A percentile compares a stretch with the other conserved stretches of the same genome.
Evolutionary conservation across 2,888 invertebrate species (phyloP).

Genomic region (Sicus ferrugineus): DNA sequence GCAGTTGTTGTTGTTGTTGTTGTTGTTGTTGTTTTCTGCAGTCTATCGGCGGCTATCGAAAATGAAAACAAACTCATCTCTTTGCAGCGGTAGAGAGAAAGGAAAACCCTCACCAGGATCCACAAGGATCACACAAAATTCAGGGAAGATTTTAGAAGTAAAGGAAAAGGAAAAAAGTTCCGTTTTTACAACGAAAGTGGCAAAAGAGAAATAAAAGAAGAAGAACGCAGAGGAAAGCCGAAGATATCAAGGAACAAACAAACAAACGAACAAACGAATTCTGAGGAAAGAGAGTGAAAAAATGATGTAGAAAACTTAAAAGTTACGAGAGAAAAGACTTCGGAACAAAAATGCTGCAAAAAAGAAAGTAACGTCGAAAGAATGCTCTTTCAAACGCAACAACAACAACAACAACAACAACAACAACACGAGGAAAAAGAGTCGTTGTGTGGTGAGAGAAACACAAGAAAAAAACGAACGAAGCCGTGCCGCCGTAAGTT

Average conservation of each 20-base stretch:
- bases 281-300: not conserved
- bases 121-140: not conserved
- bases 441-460: not conserved
- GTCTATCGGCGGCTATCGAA: slow-evolving; percentile 10
- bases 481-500: not conserved
- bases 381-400: not conserved
- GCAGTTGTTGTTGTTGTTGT: slow-evolving; percentile 7
- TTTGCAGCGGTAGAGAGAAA: not conserved
- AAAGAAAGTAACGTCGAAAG: not conserved
- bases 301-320: not conserved
- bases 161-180: not conserved
- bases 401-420: slow-evolving; percentile 7
- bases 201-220: not conserved
- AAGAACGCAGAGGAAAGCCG: not conserved
- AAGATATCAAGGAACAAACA: slow-evolving; percentile 3
- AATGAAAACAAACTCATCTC: slow-evolving; percentile 14
- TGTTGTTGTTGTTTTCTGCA: slow-evolving; percentile 16
- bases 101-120: not conserved
- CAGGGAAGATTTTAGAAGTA: not conserved
- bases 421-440: not conserved
- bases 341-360: not conserved
- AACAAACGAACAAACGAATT: slow-evolving; percentile 10
- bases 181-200: not conserved
- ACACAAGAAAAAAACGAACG: not conserved
- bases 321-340: not conserved